Evolutionary conservation across 53 echinoderm and acorn worm species (phyloP).

Genomic region (Holothuria leucospilota): DNA sequence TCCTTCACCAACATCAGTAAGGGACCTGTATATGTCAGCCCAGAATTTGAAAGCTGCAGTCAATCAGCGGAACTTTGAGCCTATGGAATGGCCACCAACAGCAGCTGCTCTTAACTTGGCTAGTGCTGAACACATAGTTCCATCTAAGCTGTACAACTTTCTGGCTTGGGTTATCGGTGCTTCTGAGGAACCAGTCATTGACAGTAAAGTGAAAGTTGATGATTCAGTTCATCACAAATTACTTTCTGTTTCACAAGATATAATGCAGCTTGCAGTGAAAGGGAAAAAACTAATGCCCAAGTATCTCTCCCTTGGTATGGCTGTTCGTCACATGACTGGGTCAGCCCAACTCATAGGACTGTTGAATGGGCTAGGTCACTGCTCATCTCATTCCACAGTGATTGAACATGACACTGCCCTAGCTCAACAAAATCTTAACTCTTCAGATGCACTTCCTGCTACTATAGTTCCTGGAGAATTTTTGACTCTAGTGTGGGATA

Average conservation of each 20-base stretch:
- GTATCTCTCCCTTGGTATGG: constrained; percentile 45
- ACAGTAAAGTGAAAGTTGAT: not conserved
- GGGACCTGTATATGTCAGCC: too few relatives aligned
- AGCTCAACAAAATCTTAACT: constrained; percentile 26
- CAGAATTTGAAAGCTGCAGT: not conserved
- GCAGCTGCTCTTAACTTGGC: constrained; percentile 41
- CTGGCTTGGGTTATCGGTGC: constrained; percentile 58
- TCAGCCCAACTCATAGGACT: constrained; percentile 56
- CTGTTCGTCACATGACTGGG: constrained; percentile 47
- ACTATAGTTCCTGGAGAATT: not conserved
- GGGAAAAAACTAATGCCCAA: constrained; percentile 51
- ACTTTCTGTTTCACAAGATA: constrained; percentile 58
- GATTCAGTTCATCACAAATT: constrained; percentile 52
- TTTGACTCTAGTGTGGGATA: constrained; percentile 49
- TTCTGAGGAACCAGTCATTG: constrained; percentile 45
- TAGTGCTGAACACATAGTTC: constrained; percentile 14
- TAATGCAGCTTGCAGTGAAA: constrained; percentile 42
- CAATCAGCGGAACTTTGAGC: not conserved
- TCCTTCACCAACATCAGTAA: too few relatives aligned
- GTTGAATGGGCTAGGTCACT: constrained; percentile 66
- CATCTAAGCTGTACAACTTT: constrained; percentile 43
- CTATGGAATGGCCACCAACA: constrained; percentile 38
- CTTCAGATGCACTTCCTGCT: constrained; percentile 18
- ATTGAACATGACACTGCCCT: constrained; percentile 70
- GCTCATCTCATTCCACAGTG: constrained; percentile 25